A percentile compares a stretch with the other conserved stretches of the same genome.
Evolutionary conservation across 2,888 invertebrate species (phyloP).

Genomic region (Sepiola atlantica): DNA sequence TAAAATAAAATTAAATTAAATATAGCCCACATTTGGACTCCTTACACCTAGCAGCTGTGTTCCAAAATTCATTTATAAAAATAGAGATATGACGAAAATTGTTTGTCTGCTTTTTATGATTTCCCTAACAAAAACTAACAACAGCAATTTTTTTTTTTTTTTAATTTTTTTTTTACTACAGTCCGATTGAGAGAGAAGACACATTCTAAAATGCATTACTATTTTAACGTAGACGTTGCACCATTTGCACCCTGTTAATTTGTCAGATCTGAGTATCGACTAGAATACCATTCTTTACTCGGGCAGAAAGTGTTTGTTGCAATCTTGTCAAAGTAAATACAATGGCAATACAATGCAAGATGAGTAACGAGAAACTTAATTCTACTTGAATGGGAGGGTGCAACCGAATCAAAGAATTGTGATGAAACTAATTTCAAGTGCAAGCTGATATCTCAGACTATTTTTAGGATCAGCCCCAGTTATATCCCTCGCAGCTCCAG

Average conservation of each 20-base stretch:
- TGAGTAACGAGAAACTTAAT: neutral
- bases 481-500: neutral
- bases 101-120: too few species aligned
- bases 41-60: too few species aligned
- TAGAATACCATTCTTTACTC: neutral
- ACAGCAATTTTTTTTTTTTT: too few species aligned
- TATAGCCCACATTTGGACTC: too few species aligned
- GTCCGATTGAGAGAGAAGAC: neutral
- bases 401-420: neutral
- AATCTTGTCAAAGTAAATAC: neutral
- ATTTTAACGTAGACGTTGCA: neutral
- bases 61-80: too few species aligned
- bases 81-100: too few species aligned
- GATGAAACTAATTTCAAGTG: neutral
- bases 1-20: too few species aligned
- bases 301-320: neutral
- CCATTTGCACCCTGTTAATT: neutral
- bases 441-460: too few species aligned
- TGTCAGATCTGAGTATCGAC: neutral
- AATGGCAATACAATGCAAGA: neutral
- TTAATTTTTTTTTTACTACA: too few species aligned
- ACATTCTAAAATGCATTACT: neutral
- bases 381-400: neutral
- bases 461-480: too few species aligned
- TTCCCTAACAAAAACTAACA: too few species aligned